Base-by-base conservation (phyloP, 2,888 invertebrate genomes). In the Liodrosophila aerea region DNA sequence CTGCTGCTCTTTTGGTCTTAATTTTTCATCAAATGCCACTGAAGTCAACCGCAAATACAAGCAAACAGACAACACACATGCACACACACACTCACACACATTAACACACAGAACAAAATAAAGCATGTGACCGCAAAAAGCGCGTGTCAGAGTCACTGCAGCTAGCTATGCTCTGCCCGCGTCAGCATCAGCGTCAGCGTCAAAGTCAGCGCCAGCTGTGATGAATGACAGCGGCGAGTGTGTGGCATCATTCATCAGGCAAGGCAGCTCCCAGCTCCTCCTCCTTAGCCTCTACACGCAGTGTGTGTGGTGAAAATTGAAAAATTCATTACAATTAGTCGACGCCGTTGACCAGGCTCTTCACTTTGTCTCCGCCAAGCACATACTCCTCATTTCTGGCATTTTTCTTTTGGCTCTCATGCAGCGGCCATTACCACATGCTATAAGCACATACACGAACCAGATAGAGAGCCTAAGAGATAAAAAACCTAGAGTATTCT, bases 311-410 rank as follows among this genome's bases (percentile, higher is more conserved):
- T 56, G 40, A 62, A 65, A 84, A 76, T 81, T 80, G 78, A 80
- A 84, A 80, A 80, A 80, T 84, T 71, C 77, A 84, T 80, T 81
- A 84, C 84, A 80, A 80, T 80, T 84, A 77, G 78, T 81, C 68
- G 77, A 66, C 64, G 66, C 70, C 60, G 58, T 39, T 59, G 80
- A 63, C 59, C 68, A 45, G 45, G 13, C 56, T 40, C 13, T 47
- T 9, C 30, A 41, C 37, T 37, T 37, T 49, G 33, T 36, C 31
- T 40, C 4, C 9, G 5, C 11, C 15, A 2, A 11, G 22, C 22
- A 4, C n/a, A 33, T 29, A 2, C 12, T 9, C 15, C 37, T 7
- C 12, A 13, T 15, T 7, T 13, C 13, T n/a, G 12, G 5, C 13
- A 7, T 3, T 9, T 1, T 22, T 7, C 16, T n/a, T 11, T 31